Conservation (phyloP, 2,888 invertebrate genomes). For the Pristionchus maxplancki region DNA sequence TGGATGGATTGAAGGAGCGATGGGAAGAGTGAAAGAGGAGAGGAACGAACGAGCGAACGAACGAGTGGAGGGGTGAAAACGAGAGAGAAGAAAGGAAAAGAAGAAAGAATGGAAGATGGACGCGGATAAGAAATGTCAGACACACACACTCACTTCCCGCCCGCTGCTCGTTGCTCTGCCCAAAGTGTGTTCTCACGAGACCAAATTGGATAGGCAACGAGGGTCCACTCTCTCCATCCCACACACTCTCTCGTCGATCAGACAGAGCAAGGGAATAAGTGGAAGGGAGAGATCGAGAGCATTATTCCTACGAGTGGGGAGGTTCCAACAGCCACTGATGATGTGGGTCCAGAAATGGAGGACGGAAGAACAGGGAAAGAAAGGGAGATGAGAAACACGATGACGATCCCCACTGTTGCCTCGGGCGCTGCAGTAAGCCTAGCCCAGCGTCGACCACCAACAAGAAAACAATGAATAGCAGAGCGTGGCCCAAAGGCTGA, state of each 20-base stretch:
- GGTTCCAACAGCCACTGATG: background rate
- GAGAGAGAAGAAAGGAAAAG: background rate
- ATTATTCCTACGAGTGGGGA: background rate
- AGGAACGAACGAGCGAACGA: constrained; percentile 16
- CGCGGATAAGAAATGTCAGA: constrained; percentile 12
- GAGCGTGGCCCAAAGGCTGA: background rate
- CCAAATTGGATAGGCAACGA: background rate
- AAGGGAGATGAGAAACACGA: background rate
- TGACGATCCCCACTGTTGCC: background rate
- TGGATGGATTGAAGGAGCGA: constrained; percentile 22
- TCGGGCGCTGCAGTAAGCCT: background rate
- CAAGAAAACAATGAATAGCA: constrained; percentile 26
- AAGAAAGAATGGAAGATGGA: background rate
- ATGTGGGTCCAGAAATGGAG: background rate
- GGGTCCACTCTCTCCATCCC: background rate
- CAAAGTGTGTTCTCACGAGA: background rate
- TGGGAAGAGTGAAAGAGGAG: background rate
- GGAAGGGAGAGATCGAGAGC: background rate
- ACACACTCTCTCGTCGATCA: background rate
- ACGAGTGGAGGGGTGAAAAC: constrained; percentile 18
- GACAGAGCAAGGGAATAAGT: background rate
- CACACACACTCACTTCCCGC: constrained; percentile 4
- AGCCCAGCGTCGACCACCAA: background rate
- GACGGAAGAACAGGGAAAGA: background rate
- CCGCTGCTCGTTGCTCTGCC: background rate